Evolutionary conservation across 2,113 vertebrate genomes (phyloP).

Genomic region (Aptenodytes forsteri): DNA sequence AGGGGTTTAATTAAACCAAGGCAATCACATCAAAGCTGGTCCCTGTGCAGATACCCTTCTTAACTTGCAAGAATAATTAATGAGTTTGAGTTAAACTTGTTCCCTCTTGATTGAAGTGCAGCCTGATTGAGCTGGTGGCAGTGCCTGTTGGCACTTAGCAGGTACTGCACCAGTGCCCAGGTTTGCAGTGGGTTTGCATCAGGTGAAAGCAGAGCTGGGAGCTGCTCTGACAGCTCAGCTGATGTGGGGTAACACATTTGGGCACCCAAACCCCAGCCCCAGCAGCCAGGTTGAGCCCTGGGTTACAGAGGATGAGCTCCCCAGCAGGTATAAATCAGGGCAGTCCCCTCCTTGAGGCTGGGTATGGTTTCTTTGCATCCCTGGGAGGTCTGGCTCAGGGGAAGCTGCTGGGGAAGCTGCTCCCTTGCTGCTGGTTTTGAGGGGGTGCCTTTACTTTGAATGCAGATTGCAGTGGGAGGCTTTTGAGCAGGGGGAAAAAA

Average conservation of each 20-base stretch:
- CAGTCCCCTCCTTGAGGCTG: neutral
- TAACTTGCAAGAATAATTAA: neutral
- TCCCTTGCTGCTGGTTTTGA: neutral
- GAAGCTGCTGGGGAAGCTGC: neutral
- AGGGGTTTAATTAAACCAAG: slow-evolving; percentile 36
- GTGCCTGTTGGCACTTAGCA: neutral
- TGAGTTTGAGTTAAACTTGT: neutral
- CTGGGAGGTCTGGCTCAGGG: neutral
- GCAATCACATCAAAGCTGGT: slow-evolving; percentile 4
- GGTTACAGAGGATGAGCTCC: neutral
- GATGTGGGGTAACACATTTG: neutral
- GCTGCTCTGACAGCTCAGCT: neutral
- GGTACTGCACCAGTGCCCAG: neutral
- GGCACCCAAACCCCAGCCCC: neutral
- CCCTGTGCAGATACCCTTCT: neutral
- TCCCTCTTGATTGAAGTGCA: neutral
- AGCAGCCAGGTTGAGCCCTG: neutral
- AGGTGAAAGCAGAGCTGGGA: neutral
- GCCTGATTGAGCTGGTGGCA: neutral
- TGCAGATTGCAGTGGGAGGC: neutral
- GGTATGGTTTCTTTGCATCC: accelerated
- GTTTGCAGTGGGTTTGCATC: neutral
- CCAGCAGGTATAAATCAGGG: neutral
- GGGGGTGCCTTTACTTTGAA: neutral
- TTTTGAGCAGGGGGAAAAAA: neutral